Percentiles rank a stretch among this genome's conserved stretches.
Evolutionary conservation across 2,888 invertebrate genomes (phyloP).

Genomic region (Hemicrepidius hirtus): DNA sequence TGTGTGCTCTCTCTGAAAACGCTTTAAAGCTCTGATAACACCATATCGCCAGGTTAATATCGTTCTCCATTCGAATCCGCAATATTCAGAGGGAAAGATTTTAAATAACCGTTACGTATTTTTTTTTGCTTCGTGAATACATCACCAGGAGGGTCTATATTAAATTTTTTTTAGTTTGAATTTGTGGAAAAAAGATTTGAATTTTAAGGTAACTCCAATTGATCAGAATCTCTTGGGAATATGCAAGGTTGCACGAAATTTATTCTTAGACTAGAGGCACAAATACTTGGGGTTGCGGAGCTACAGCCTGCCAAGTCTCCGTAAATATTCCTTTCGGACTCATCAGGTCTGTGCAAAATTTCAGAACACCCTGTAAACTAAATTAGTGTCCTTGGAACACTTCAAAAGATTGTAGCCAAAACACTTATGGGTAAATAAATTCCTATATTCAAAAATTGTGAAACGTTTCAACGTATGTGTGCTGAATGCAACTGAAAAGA

Average conservation of each 20-base stretch:
- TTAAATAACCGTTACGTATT: constrained; percentile 12
- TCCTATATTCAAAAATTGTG: constrained; percentile 25
- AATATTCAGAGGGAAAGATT: constrained; percentile 20
- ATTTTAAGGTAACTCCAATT: no score
- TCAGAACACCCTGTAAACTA: no score
- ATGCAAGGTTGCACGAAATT: no score
- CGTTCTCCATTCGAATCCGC: constrained; percentile 11
- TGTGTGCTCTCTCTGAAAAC: constrained; percentile 20
- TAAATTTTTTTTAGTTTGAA: neutral
- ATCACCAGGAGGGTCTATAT: neutral
- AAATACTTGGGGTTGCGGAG: no score
- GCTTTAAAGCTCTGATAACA: constrained; percentile 27
- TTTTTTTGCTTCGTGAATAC: neutral
- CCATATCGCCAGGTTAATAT: constrained; percentile 27
- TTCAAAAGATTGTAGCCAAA: no score
- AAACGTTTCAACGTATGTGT: constrained; percentile 27
- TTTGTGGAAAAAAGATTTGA: no score
- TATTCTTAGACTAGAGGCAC: no score
- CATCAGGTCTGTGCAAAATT: no score
- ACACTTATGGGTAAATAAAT: constrained; percentile 33
- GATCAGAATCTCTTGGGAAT: no score
- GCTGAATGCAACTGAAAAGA: constrained; percentile 27
- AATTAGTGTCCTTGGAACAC: no score
- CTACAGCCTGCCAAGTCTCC: no score
- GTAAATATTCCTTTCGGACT: no score